Conservation (phyloP, 2,797 vertebrate genomes). For the Triplophysa bombifrons region DNA sequence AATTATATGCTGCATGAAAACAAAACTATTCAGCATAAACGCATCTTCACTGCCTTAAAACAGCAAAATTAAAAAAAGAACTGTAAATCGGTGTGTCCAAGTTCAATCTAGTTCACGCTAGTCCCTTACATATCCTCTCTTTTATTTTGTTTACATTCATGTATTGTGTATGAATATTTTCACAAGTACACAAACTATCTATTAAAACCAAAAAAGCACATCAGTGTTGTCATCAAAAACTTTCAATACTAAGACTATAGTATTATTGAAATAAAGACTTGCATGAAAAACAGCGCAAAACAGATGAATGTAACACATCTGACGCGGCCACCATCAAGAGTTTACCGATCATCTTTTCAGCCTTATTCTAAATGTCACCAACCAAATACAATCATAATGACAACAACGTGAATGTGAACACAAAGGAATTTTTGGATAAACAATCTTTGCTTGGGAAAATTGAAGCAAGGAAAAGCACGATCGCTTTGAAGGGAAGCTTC, state of each 20-base stretch:
- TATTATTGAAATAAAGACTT: slow-evolving; percentile 48
- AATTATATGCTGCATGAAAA: background rate
- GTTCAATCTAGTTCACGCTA: too few relatives aligned
- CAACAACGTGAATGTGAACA: slow-evolving; percentile 77
- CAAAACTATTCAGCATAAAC: background rate
- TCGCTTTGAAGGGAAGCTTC: slow-evolving; percentile 62
- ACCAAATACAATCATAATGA: slow-evolving; percentile 80
- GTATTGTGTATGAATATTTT: too few relatives aligned
- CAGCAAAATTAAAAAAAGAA: background rate
- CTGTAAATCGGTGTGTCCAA: background rate
- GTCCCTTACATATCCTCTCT: too few relatives aligned
- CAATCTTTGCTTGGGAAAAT: slow-evolving; percentile 54
- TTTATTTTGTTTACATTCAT: too few relatives aligned
- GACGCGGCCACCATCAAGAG: slow-evolving; percentile 49
- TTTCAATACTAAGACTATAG: slow-evolving; percentile 37
- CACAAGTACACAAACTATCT: too few relatives aligned
- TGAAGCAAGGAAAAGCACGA: slow-evolving; percentile 49
- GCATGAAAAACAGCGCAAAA: slow-evolving; percentile 41
- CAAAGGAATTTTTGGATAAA: slow-evolving; percentile 73
- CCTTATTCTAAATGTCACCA: slow-evolving; percentile 65
- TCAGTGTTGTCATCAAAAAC: slow-evolving; percentile 9
- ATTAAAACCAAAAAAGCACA: slow-evolving; percentile 14
- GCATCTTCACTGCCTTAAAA: background rate
- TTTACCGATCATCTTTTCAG: slow-evolving; percentile 57
- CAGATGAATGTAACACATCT: slow-evolving; percentile 50